Percentiles rank a stretch among this genome's conserved stretches.
Evolutionary conservation across 2,888 invertebrate species (phyloP).

Genomic region (Chromoteleia sp.): DNA sequence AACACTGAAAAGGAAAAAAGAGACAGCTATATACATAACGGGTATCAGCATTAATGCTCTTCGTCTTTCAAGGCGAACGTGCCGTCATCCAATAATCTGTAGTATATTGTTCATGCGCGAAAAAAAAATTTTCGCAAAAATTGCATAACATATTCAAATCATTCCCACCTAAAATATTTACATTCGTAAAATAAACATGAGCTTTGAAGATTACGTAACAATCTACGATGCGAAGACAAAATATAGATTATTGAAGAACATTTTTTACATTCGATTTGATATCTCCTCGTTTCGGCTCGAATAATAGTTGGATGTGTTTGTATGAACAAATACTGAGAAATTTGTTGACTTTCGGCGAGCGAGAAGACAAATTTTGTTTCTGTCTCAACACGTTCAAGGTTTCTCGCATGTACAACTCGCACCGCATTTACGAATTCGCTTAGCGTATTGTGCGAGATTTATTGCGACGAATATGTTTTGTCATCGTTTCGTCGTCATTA

Average conservation of each 20-base stretch:
- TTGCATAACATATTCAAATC: slow-evolving; percentile 62
- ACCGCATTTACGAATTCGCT: slow-evolving; percentile 46
- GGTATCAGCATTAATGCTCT: slow-evolving; percentile 71
- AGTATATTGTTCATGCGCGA: slow-evolving; percentile 57
- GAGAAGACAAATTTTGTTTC: slow-evolving; percentile 31
- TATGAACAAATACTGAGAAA: slow-evolving; percentile 20
- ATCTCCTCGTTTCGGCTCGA: slow-evolving; percentile 10
- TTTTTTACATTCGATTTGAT: slow-evolving; percentile 29
- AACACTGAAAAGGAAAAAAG: slow-evolving; percentile 71
- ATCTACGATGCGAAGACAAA: slow-evolving; percentile 42
- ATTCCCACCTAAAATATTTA: slow-evolving; percentile 44
- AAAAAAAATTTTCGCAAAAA: slow-evolving; percentile 51
- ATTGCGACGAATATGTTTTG: slow-evolving; percentile 25
- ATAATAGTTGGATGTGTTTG: slow-evolving; percentile 9
- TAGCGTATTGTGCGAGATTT: slow-evolving; percentile 37
- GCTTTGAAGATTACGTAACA: slow-evolving; percentile 37
- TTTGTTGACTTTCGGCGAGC: slow-evolving; percentile 45
- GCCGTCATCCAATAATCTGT: slow-evolving; percentile 75
- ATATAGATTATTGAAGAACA: slow-evolving; percentile 47
- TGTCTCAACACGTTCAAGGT: slow-evolving; percentile 58
- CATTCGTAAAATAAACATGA: slow-evolving; percentile 58
- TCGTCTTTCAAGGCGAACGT: slow-evolving; percentile 77
- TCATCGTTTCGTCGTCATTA: slow-evolving; percentile 25
- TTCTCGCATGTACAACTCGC: slow-evolving; percentile 41
- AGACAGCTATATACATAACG: slow-evolving; percentile 60